A percentile compares a stretch with the other conserved stretches of the same genome.
These are phyloP conservation scores for Hycleus phaleratus DNA, from an alignment of 1,140 invertebrate species.

Conservation along the genomic window DNA sequence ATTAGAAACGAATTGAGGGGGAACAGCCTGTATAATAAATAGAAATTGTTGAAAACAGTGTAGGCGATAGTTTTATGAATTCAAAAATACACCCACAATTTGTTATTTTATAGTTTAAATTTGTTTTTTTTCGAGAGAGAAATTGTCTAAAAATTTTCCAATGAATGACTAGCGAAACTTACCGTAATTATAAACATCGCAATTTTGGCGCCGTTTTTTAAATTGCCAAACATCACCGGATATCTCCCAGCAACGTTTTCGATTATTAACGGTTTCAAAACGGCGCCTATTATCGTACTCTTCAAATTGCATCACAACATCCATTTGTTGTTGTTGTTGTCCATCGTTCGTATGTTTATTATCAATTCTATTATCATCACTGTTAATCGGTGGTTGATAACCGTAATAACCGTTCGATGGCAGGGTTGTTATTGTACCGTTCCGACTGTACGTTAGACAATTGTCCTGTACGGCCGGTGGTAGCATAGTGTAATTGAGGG, in stretches of 20 bases:
- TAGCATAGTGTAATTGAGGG: constrained; percentile 12
- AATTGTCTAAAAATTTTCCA: not conserved
- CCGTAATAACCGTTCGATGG: constrained; percentile 34
- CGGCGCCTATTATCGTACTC: no score
- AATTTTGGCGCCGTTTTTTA: constrained; percentile 30
- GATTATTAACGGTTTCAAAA: constrained; percentile 1
- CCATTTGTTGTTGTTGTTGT: not conserved
- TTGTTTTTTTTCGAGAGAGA: no score
- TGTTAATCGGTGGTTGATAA: constrained; percentile 22
- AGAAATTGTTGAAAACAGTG: not conserved
- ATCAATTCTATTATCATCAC: constrained; percentile 6
- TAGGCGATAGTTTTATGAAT: not conserved
- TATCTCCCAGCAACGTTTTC: constrained; percentile 23
- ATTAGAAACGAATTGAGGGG: not conserved
- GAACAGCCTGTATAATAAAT: not conserved
- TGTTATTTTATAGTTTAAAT: no score
- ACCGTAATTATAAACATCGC: constrained; percentile 7
- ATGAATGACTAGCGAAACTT: constrained; percentile 2
- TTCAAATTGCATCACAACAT: not conserved
- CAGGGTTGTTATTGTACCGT: constrained; percentile 8
- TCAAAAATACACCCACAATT: not conserved
- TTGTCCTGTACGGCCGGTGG: constrained; percentile 10
- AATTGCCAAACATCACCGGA: constrained; percentile 7
- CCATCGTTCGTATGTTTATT: not conserved
- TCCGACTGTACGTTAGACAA: not conserved